Conservation (phyloP, 2,888 invertebrate genomes). For the Girardia tigrina region DNA sequence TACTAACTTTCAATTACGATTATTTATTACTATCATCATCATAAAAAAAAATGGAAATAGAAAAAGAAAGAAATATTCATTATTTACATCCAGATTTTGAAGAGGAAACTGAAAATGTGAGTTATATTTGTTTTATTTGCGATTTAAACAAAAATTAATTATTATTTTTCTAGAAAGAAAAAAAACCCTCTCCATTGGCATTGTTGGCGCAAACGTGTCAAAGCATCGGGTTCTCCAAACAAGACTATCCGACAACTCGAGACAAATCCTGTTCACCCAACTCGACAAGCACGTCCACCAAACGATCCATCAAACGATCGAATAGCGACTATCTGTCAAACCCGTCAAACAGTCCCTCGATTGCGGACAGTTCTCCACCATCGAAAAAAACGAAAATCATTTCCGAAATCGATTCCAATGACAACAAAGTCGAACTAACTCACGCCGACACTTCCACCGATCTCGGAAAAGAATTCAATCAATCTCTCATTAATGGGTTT, state of each 20-base stretch:
- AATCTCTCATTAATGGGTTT: neutral
- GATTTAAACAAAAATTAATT: too few relatives aligned
- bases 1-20: neutral
- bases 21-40: neutral
- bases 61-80: neutral
- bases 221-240: neutral
- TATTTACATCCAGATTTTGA: neutral
- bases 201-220: neutral
- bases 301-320: neutral
- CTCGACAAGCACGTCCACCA: neutral
- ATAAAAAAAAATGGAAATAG: neutral
- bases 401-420: neutral
- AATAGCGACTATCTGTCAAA: neutral
- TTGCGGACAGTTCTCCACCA: neutral
- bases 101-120: neutral
- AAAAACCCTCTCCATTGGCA: neutral
- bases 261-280: neutral
- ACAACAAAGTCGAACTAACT: neutral
- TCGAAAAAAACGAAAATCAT: neutral
- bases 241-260: neutral
- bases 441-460: neutral
- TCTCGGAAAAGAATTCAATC: neutral
- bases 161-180: neutral
- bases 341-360: neutral
- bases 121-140: too few relatives aligned